phyloP scores from a whole-genome alignment of 1,140 invertebrate species.

The Bombus difficillimus region DNA sequence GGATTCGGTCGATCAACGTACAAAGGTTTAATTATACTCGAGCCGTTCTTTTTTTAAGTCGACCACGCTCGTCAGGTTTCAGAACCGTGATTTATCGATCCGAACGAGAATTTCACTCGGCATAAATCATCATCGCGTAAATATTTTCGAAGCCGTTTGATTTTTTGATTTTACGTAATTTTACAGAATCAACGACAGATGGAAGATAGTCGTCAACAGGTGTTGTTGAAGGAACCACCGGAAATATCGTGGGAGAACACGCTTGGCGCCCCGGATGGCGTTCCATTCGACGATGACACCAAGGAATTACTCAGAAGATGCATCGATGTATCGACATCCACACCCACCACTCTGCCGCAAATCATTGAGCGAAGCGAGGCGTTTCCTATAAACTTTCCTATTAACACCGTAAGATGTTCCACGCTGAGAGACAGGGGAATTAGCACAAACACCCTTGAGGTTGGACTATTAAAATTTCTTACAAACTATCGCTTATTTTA shows the following conservation, averaged over 20 bases:
- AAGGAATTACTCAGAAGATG: slow-evolving; percentile 72
- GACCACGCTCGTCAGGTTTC: not conserved
- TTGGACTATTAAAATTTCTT: slow-evolving; percentile 25
- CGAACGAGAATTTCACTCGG: no score
- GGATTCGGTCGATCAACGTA: not conserved
- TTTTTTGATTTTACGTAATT: not conserved
- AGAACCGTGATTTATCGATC: not conserved
- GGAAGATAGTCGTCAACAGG: slow-evolving; percentile 50
- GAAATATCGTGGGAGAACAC: slow-evolving; percentile 78
- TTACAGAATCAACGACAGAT: slow-evolving; percentile 49
- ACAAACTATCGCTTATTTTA: not conserved
- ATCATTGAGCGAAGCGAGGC: slow-evolving; percentile 78
- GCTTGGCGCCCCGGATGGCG: slow-evolving; percentile 72
- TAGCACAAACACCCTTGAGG: slow-evolving; percentile 71
- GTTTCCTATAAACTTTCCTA: slow-evolving; percentile 80
- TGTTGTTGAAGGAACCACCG: slow-evolving; percentile 70
- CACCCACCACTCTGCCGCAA: slow-evolving; percentile 72
- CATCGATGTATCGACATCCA: slow-evolving; percentile 65
- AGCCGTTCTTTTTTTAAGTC: slow-evolving; percentile 11
- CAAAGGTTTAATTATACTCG: slow-evolving; percentile 11
- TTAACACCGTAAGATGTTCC: slow-evolving; percentile 73
- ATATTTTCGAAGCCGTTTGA: not conserved
- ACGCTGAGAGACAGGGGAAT: slow-evolving; percentile 73
- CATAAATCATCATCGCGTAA: not conserved
- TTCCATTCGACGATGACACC: slow-evolving; percentile 76